Percentiles rank a stretch among this genome's conserved stretches.
Evolutionary conservation across 1,140 invertebrate genomes (phyloP).

Genomic region (Pogonomyrmex barbatus): DNA sequence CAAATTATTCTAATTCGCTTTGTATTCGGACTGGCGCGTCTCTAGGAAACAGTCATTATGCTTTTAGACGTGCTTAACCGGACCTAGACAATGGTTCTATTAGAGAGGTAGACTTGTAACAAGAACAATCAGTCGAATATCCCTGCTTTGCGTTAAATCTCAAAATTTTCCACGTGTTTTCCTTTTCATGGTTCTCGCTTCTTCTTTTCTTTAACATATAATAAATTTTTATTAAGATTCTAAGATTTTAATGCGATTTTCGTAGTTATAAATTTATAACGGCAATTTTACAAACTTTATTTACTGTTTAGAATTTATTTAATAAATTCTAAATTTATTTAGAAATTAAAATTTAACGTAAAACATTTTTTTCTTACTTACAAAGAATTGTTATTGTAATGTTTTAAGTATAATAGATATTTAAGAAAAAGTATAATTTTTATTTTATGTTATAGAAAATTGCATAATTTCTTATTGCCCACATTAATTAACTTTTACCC

Average conservation of each 20-base stretch:
- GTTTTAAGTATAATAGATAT: not conserved
- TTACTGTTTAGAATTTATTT: not conserved
- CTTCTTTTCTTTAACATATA: not conserved
- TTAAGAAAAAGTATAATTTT: not conserved
- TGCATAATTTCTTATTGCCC: not conserved
- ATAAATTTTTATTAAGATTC: not conserved
- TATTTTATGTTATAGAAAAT: not conserved
- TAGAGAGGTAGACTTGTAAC: conserved; percentile 65
- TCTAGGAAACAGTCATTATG: conserved; percentile 81
- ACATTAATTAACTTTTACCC: not conserved
- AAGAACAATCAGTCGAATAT: conserved; percentile 60
- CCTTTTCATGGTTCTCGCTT: not conserved
- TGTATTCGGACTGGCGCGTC: conserved; percentile 79
- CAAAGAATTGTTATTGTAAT: not conserved
- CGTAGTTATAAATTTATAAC: not conserved
- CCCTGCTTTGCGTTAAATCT: conserved; percentile 22
- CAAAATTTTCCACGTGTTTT: conserved; percentile 34
- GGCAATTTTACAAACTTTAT: not conserved
- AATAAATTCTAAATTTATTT: no score
- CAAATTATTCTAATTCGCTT: conserved; percentile 83
- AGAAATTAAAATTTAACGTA: not conserved
- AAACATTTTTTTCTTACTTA: not conserved
- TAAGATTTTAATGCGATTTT: not conserved
- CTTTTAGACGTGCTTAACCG: conserved; percentile 77
- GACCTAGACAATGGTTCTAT: conserved; percentile 79